These are phyloP conservation scores for Meloidogyne floridensis DNA, from an alignment of 1,140 invertebrate genomes.

Conservation along the genomic window DNA sequence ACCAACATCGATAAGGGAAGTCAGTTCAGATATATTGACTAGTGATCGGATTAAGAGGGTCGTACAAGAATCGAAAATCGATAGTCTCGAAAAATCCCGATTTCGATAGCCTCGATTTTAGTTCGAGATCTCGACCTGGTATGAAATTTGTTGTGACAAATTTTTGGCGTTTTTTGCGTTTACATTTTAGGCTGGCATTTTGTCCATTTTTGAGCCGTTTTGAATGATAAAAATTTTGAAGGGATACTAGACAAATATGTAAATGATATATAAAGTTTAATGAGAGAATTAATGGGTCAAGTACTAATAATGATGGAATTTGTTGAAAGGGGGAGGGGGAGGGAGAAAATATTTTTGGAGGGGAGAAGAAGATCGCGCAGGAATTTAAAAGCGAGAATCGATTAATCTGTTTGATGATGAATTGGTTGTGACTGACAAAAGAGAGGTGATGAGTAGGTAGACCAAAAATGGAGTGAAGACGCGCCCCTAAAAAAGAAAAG, in stretches of 20 bases:
- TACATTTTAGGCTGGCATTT: neutral
- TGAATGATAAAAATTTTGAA: neutral
- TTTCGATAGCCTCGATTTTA: too few species aligned
- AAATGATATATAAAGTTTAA: neutral
- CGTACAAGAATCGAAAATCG: too few species aligned
- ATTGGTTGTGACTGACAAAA: neutral
- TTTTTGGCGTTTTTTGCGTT: neutral
- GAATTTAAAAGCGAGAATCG: neutral
- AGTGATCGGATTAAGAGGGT: too few species aligned
- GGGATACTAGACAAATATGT: neutral
- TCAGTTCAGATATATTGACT: too few species aligned
- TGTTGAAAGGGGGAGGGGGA: neutral
- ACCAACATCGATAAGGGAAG: too few species aligned
- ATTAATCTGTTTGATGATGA: neutral
- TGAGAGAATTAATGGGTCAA: neutral
- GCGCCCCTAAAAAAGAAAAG: neutral
- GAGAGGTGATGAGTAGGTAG: constrained; percentile 9
- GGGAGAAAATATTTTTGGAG: too few species aligned
- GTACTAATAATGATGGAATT: neutral
- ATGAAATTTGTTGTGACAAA: too few species aligned
- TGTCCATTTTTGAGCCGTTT: too few species aligned
- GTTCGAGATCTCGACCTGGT: too few species aligned
- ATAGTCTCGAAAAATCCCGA: too few species aligned
- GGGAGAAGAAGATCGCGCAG: neutral
- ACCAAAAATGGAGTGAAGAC: neutral